phyloP scores from a whole-genome alignment of 2,888 invertebrate species.

The Papilio protenor region DNA sequence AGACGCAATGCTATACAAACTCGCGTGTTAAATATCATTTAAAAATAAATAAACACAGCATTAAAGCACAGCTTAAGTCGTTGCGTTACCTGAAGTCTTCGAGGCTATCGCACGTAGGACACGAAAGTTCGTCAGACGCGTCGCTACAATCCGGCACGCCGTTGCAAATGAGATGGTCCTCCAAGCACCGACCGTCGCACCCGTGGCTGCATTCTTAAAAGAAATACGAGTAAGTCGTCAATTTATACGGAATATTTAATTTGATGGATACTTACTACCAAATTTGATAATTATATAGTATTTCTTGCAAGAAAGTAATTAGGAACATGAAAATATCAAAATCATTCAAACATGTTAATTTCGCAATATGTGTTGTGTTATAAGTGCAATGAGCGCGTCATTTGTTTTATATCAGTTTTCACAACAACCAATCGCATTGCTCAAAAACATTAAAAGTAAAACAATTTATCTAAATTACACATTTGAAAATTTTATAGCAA shows the following conservation, averaged over 20 bases:
- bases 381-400: background rate
- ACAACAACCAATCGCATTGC: background rate
- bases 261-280: background rate
- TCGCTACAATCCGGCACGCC: conserved; percentile 84
- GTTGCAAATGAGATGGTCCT: conserved; percentile 85
- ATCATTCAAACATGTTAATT: background rate
- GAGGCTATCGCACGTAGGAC: conserved; percentile 65
- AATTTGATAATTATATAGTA: background rate
- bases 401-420: background rate
- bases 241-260: conserved; percentile 32
- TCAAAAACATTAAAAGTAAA: too few relatives aligned
- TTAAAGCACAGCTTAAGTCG: conserved; percentile 8
- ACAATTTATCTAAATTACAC: background rate
- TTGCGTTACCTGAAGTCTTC: conserved; percentile 74
- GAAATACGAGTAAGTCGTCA: conserved; percentile 57
- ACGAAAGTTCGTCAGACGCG: conserved; percentile 81
- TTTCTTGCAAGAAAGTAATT: background rate
- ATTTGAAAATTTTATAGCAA: background rate
- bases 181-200: conserved; percentile 86
- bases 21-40: background rate
- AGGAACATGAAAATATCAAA: background rate
- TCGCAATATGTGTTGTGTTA: background rate
- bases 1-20: background rate
- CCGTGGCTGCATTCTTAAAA: conserved; percentile 68
- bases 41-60: background rate